Base-by-base conservation (phyloP, 2,888 invertebrate genomes). In the Himalopsyche anomala region DNA sequence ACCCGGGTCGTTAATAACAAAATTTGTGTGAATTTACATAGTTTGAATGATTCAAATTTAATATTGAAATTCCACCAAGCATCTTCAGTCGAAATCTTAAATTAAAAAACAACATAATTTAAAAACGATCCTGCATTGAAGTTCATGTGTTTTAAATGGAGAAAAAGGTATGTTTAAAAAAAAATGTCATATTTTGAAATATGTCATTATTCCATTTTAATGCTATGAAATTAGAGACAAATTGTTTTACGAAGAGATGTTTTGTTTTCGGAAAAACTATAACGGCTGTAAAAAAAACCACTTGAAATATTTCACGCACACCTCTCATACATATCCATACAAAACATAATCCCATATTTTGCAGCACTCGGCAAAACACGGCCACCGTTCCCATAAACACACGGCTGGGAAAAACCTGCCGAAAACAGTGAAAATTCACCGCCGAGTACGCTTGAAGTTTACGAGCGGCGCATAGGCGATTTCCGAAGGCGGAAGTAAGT, bases 391-490 rank as follows among this genome's bases (percentile, higher is more conserved):
- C 54, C 86, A 86, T 86, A 86, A 84, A 86, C 80, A 84, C 62
- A 55, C 28, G 56, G 54, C 83, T 80, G 83, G 40, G 69, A 83
- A 80, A 81, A 86, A 86, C 84, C 86, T 86, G 84, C 83, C 83
- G 81, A 84, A 86, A 83, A 80, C 84, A 82, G 19, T 55, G 62
- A 62, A 62, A 62, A 62, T 62, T 62, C 62, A 28, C 80, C 83
- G n/a, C 28, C 38, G 80, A 55, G 82, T 56, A 74, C 82, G 62
- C 69, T 81, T 82, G 45, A 74, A 86, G 62, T 87, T 87, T 87
- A 87, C 86, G 86, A 87, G 80, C 86, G 36, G 56, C 55, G 36
- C 80, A 80, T 84, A 79, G 86, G 62, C 84, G 86, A 87, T 87
- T 86, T 86, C 84, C 84, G 55, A 54, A 45, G 56, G 79, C 84